Evolutionary conservation across 2,797 vertebrate genomes (phyloP).

Genomic region (Adrianichthys oophorus): DNA sequence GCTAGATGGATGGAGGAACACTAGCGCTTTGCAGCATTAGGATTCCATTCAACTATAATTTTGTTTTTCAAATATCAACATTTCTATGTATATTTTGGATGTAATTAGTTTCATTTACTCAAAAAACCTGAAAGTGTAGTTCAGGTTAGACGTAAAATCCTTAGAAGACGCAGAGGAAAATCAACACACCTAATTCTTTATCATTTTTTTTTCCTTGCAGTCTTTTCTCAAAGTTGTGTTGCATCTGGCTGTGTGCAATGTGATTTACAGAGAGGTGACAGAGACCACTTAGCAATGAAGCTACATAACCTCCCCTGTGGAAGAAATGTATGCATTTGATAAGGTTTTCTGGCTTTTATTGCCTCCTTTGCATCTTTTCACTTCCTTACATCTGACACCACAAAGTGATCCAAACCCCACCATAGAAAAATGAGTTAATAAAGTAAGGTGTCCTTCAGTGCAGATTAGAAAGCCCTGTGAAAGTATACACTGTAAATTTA

Average conservation of each 20-base stretch:
- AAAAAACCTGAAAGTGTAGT: too few species aligned
- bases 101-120: too few species aligned
- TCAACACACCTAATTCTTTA: slow-evolving; percentile 28
- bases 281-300: slow-evolving; percentile 70
- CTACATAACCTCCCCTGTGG: slow-evolving; percentile 57
- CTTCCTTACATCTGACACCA: slow-evolving; percentile 60
- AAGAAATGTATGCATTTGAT: slow-evolving; percentile 74
- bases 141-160: too few species aligned
- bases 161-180: slow-evolving; percentile 12
- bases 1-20: too few species aligned
- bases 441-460: slow-evolving; percentile 26
- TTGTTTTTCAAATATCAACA: too few species aligned
- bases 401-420: slow-evolving; percentile 46
- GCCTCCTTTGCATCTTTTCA: slow-evolving; percentile 52
- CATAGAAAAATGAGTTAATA: slow-evolving; percentile 38
- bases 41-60: too few species aligned
- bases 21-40: too few species aligned
- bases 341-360: slow-evolving; percentile 60
- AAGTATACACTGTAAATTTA: slow-evolving; percentile 23
- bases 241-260: slow-evolving; percentile 29
- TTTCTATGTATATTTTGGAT: too few species aligned
- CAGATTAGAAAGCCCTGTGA: slow-evolving; percentile 19
- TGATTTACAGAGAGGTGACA: slow-evolving; percentile 64
- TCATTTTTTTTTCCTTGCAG: slow-evolving; percentile 27
- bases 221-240: slow-evolving; percentile 32